Conservation (phyloP, 53 echinoderm and acorn worm genomes). For the Arbacia lixula region DNA sequence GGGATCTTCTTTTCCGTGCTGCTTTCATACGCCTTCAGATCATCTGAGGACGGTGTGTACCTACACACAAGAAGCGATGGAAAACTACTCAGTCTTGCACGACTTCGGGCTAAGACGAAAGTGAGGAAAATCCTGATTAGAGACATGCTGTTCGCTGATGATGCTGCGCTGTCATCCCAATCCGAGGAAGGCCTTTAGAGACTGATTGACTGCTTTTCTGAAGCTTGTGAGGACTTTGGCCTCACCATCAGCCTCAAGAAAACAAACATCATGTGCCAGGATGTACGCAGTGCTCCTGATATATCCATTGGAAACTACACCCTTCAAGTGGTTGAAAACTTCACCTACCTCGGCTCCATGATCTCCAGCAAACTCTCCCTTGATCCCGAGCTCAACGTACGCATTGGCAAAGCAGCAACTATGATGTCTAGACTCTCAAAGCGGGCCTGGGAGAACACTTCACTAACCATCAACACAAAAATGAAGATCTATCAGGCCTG, state of each 20-base stretch:
- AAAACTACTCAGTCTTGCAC: no score
- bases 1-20: conserved; percentile 72
- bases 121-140: conserved; percentile 52
- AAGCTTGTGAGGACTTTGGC: conserved; percentile 66
- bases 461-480: conserved; percentile 48
- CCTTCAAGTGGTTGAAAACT: conserved; percentile 32
- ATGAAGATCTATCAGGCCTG: conserved; percentile 26
- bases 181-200: conserved; percentile 50
- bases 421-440: conserved; percentile 1
- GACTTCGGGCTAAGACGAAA: no score
- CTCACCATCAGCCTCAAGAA: conserved; percentile 81
- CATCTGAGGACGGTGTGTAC: conserved; percentile 54
- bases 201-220: conserved; percentile 51
- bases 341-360: conserved; percentile 66
- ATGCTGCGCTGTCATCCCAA: conserved; percentile 55
- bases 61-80: conserved; percentile 60
- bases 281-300: not conserved
- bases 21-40: conserved; percentile 40
- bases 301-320: conserved; percentile 49
- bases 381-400: conserved; percentile 27
- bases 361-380: conserved; percentile 52
- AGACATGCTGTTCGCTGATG: conserved; percentile 66
- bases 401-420: conserved; percentile 53
- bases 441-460: conserved; percentile 46
- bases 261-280: conserved; percentile 53